phyloP scores from a whole-genome alignment of 1,140 invertebrate species.

The Lepidurus packardi region DNA sequence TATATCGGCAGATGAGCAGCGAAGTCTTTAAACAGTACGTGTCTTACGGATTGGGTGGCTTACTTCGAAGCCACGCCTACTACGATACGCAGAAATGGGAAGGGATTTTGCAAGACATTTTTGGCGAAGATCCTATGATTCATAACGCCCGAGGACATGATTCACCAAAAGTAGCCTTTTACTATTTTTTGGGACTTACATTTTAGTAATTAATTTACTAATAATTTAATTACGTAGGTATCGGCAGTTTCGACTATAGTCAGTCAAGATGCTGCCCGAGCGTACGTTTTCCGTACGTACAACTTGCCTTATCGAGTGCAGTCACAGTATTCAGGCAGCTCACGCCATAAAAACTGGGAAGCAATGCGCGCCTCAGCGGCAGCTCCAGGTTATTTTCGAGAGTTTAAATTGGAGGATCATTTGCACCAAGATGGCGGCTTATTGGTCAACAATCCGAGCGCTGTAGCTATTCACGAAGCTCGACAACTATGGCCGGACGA shows the following conservation, averaged over 20 bases:
- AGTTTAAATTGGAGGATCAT: conserved; percentile 66
- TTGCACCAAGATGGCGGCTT: conserved; percentile 84
- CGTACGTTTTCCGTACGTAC: conserved; percentile 89
- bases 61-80: conserved; percentile 82
- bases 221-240: conserved; percentile 51
- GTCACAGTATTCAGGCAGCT: conserved; percentile 72
- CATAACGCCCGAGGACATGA: conserved; percentile 55
- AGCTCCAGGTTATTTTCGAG: conserved; percentile 87
- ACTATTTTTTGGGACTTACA: conserved; percentile 20
- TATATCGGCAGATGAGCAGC: conserved; percentile 63
- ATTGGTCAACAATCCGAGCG: conserved; percentile 83
- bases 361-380: conserved; percentile 83
- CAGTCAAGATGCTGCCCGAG: conserved; percentile 67
- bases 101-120: conserved; percentile 60
- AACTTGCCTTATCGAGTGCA: conserved; percentile 65
- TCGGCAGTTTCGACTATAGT: conserved; percentile 73
- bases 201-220: conserved; percentile 25
- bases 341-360: conserved; percentile 73
- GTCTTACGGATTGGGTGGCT: conserved; percentile 65
- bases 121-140: conserved; percentile 55
- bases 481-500: conserved; percentile 75
- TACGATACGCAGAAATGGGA: conserved; percentile 85
- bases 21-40: conserved; percentile 66
- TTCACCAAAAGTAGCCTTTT: conserved; percentile 56
- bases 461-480: conserved; percentile 82